A percentile compares a stretch with the other conserved stretches of the same genome.
phyloP scores from a whole-genome alignment of 2,888 invertebrate species.

The Anarsia innoxiella region DNA sequence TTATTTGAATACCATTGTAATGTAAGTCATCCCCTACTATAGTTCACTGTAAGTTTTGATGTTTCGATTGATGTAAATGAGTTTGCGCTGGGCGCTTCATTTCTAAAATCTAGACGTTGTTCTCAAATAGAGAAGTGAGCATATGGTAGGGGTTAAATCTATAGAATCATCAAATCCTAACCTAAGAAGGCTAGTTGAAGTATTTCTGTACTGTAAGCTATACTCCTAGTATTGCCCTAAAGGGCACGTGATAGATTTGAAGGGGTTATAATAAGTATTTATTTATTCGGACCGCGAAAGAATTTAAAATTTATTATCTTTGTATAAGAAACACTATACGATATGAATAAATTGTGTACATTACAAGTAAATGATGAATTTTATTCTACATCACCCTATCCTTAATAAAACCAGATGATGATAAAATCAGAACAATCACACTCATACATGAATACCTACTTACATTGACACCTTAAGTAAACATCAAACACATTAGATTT shows the following conservation, averaged over 20 bases:
- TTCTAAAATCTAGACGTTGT: not conserved
- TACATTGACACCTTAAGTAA: no score
- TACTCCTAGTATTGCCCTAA: conserved; percentile 50
- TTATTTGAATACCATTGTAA: conserved; percentile 28
- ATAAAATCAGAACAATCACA: no score
- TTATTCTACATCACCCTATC: conserved; percentile 31
- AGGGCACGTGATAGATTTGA: conserved; percentile 64
- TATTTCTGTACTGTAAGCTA: conserved; percentile 48
- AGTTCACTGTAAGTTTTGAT: conserved; percentile 17
- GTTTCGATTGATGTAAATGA: no score
- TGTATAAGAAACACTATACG: conserved; percentile 72
- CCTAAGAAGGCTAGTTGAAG: conserved; percentile 48
- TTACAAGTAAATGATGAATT: conserved; percentile 55
- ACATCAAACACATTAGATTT: no score
- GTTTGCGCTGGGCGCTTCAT: conserved; percentile 1
- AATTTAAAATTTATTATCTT: conserved; percentile 74
- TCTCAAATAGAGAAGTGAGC: no score
- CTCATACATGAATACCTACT: no score
- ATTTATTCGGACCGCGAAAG: conserved; percentile 68
- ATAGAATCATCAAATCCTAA: conserved; percentile 41
- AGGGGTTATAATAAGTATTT: conserved; percentile 63
- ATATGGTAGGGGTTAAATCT: no score
- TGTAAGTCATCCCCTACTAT: conserved; percentile 25
- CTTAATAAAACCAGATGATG: not conserved
- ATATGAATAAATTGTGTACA: conserved; percentile 75